Conservation (phyloP, 2,797 vertebrate species). For the Coluber constrictor region DNA sequence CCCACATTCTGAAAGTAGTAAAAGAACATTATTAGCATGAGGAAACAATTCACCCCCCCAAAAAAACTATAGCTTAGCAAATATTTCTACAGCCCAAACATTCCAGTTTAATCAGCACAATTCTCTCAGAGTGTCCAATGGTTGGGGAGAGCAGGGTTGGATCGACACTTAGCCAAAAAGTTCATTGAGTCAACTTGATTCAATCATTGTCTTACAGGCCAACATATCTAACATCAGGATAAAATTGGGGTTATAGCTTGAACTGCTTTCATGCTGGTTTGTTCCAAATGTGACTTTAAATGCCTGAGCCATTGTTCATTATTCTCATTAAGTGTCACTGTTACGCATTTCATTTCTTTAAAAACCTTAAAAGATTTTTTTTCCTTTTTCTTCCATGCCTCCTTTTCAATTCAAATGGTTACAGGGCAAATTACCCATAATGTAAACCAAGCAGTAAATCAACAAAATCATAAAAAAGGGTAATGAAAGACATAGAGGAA, state of each 20-base stretch:
- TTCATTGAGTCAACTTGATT: neutral
- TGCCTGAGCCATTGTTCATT: neutral
- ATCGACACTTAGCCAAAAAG: neutral
- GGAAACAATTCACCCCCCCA: neutral
- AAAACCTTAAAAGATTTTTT: neutral
- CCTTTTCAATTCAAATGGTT: neutral
- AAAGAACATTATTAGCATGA: neutral
- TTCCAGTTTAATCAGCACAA: neutral
- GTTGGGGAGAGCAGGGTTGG: neutral
- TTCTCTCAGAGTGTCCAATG: neutral
- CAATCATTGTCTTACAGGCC: neutral
- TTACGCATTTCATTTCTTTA: neutral
- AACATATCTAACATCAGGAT: neutral
- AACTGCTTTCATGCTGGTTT: neutral
- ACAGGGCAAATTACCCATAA: neutral
- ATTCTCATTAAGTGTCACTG: neutral
- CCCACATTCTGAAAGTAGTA: constrained; percentile 78
- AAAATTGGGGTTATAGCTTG: neutral
- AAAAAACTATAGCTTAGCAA: neutral
- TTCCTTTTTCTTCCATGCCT: neutral
- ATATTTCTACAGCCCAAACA: neutral
- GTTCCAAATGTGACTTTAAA: neutral
- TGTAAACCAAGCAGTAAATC: neutral
- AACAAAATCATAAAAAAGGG: neutral
- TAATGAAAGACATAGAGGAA: neutral